These are phyloP conservation scores for Globodera rostochiensis DNA, from an alignment of 1,140 invertebrate species.

Conservation along the genomic window DNA sequence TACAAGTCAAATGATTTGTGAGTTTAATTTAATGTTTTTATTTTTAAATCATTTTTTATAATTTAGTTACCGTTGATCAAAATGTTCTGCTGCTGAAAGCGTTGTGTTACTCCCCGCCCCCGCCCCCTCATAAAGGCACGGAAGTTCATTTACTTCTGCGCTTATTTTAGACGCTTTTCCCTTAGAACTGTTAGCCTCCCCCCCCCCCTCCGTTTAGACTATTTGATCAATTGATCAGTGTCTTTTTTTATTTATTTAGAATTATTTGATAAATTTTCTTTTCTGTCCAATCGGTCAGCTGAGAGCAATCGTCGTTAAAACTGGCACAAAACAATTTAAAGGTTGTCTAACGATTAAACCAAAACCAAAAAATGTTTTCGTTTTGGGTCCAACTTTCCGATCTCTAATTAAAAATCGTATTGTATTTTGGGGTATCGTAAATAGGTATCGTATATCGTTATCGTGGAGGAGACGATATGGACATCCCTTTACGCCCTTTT, in stretches of 20 bases:
- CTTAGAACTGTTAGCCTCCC: not conserved
- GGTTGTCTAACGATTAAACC: too few relatives aligned
- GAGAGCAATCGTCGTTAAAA: too few relatives aligned
- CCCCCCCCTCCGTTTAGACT: not conserved
- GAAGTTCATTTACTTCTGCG: not conserved
- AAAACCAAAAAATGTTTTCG: too few relatives aligned
- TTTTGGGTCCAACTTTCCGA: too few relatives aligned
- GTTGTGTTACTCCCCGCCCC: not conserved
- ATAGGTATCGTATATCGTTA: too few relatives aligned
- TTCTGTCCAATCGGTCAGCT: not conserved
- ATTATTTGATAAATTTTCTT: not conserved
- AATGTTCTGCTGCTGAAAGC: not conserved
- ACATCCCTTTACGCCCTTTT: too few relatives aligned
- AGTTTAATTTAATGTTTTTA: too few relatives aligned
- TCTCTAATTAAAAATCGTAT: too few relatives aligned
- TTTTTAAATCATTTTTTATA: not conserved
- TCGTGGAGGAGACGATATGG: too few relatives aligned
- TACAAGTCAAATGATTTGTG: not conserved
- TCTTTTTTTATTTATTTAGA: constrained; percentile 1
- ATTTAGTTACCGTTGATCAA: not conserved
- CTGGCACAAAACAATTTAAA: too few relatives aligned
- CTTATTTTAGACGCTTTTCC: too few relatives aligned
- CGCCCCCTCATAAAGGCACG: not conserved
- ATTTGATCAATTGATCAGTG: not conserved
- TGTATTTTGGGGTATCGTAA: too few relatives aligned